Evolutionary conservation across 2,888 invertebrate genomes (phyloP), one percentile per base, ranked within the genome.

Genomic region (Oeneis ivallda): DNA sequence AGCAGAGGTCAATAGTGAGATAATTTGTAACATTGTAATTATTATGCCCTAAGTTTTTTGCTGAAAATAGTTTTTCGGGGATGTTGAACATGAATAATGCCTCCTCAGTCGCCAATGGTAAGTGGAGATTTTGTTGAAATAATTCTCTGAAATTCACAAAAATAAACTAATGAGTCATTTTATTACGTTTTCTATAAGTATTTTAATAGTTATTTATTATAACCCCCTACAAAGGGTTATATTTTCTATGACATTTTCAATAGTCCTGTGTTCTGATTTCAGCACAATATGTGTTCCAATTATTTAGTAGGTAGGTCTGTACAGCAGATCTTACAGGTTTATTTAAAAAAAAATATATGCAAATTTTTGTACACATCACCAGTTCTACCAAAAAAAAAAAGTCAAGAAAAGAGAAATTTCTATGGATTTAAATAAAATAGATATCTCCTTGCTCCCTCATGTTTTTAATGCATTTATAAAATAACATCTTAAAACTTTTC

Each of bases 41-140:
- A 90, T 83, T 90, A 91, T 92, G 90, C 85, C 89, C 85, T 92
- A 87, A 87, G 74, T 80, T 77, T 81, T 65, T 84, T 79, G 85
- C 79, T 79, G 79, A 79, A 71, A 79, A 81, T 78, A 79, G 74
- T 77, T 69, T 79, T 78, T 79, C 84, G 86, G 88, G 85, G 85
- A 88, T 89, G 87, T 87, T 87, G 84, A 89, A 86, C 85, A 85
- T 85, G 80, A 86, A 83, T 82, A 89, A 83, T 85, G 79, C 81
- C 77, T 79, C 81, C 77, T 79, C 83, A 80, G 82, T 87, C 79
- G 83, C 87, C 79, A 89, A 81, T 87, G 89, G 92, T 92, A 83
- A 87, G 90, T 84, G 64, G 50, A 17, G 67, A 53, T 61, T 58
- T 60, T 41, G 45, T 53, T 37, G 13, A 47, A 49, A 19, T 56